These are phyloP conservation scores for Adineta ricciae DNA, from an alignment of 2,888 invertebrate species.

Conservation along the genomic window DNA sequence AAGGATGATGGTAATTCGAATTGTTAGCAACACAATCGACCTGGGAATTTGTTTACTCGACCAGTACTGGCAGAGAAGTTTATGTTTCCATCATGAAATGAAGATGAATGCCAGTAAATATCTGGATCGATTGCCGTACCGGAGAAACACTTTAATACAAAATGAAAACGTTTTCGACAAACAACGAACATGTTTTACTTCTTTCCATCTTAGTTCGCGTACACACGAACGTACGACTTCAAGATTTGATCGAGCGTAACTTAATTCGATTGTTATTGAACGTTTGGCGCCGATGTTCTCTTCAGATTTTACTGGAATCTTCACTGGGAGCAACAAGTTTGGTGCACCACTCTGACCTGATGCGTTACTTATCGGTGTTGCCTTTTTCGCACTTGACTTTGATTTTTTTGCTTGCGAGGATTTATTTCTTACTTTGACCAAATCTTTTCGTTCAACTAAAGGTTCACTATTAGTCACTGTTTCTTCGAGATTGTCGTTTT, in stretches of 20 bases:
- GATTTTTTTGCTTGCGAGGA: too few relatives aligned
- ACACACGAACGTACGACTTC: constrained; percentile 50
- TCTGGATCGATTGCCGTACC: constrained; percentile 48
- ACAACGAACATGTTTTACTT: constrained; percentile 37
- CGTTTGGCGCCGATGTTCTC: neutral
- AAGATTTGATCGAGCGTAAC: constrained; percentile 49
- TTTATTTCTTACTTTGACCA: too few relatives aligned
- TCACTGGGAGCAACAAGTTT: too few relatives aligned
- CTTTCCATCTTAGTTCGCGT: constrained; percentile 48
- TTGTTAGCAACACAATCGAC: constrained; percentile 37
- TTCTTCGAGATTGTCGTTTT: too few relatives aligned
- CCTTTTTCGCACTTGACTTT: too few relatives aligned
- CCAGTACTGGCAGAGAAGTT: constrained; percentile 34
- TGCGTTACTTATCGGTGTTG: too few relatives aligned
- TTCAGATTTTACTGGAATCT: neutral
- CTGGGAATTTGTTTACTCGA: constrained; percentile 52
- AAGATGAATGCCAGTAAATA: constrained; percentile 51
- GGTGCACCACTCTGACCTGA: too few relatives aligned
- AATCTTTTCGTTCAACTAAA: too few relatives aligned
- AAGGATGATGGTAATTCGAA: too few relatives aligned
- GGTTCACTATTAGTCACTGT: too few relatives aligned
- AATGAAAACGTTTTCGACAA: neutral
- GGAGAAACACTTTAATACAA: constrained; percentile 44
- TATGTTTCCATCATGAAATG: constrained; percentile 47
- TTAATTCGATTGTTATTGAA: constrained; percentile 49